Evolutionary conservation across 2,113 vertebrate species (phyloP).

Genomic region (Myocastor coypus): DNA sequence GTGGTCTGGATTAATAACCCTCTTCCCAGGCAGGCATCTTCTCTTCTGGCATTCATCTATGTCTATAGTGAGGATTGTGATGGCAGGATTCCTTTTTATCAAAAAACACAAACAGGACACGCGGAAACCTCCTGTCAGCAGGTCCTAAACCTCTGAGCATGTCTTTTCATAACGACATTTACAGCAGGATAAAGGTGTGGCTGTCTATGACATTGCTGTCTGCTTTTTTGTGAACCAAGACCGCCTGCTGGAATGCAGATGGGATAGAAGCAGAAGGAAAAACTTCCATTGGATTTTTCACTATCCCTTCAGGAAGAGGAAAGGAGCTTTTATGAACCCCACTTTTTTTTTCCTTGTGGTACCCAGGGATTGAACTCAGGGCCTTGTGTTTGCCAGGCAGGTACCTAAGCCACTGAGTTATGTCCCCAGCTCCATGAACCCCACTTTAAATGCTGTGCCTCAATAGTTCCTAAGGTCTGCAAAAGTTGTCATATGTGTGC

Average conservation of each 20-base stretch:
- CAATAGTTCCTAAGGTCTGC: neutral
- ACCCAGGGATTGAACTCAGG: too few species aligned
- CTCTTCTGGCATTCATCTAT: constrained; percentile 55
- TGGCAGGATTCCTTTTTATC: constrained; percentile 66
- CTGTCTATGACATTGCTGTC: constrained; percentile 58
- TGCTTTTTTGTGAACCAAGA: constrained; percentile 58
- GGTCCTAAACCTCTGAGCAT: constrained; percentile 59
- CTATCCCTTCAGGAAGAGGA: neutral
- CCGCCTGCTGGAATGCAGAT: constrained; percentile 66
- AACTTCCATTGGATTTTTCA: constrained; percentile 32
- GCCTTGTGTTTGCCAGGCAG: too few species aligned
- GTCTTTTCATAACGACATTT: constrained; percentile 74
- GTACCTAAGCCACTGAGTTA: too few species aligned
- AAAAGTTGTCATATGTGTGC: neutral
- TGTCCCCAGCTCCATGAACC: neutral
- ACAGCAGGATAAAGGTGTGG: constrained; percentile 68
- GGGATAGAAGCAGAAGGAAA: constrained; percentile 4
- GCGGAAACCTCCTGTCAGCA: constrained; percentile 45
- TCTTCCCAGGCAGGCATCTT: constrained; percentile 66
- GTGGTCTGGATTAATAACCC: constrained; percentile 56
- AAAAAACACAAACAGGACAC: constrained; percentile 44
- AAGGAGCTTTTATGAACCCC: neutral
- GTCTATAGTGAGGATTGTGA: constrained; percentile 47
- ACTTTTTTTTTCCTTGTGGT: neutral
- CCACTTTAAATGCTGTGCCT: neutral